Percentiles rank a stretch among this genome's conserved stretches.
Conservation (phyloP, 2,113 vertebrate species). For the Progne subis region DNA sequence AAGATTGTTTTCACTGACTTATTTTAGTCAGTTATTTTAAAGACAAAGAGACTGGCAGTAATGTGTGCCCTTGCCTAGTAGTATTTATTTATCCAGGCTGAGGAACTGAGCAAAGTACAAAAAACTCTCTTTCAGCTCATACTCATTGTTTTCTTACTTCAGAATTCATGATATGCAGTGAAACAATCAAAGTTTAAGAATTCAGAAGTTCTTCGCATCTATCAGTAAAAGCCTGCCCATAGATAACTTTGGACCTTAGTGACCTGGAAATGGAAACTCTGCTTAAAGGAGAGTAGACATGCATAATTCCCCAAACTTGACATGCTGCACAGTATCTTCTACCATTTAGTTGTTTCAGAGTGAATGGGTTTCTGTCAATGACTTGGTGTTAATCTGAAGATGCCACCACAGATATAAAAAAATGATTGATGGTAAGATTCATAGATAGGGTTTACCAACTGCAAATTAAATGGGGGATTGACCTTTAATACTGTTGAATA, state of each 20-base stretch:
- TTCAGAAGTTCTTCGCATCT: neutral
- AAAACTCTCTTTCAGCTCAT: neutral
- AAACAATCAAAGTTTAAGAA: neutral
- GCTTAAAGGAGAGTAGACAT: neutral
- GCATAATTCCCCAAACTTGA: neutral
- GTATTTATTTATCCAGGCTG: neutral
- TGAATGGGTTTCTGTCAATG: neutral
- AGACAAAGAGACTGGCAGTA: neutral
- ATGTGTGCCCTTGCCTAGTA: accelerated
- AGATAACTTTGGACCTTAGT: neutral
- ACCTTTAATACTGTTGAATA: neutral
- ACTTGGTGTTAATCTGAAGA: neutral
- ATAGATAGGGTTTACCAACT: neutral
- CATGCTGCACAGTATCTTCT: neutral
- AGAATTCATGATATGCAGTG: neutral
- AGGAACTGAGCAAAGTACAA: neutral
- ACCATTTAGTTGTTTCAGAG: neutral
- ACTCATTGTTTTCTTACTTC: neutral
- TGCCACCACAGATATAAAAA: neutral
- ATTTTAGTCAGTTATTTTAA: neutral
- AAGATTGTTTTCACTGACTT: neutral
- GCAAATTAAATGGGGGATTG: neutral
- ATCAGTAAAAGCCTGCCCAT: neutral
- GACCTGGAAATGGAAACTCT: neutral
- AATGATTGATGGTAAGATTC: neutral